Conservation (phyloP, 2,113 vertebrate species). For the Sebastes schlegelii region DNA sequence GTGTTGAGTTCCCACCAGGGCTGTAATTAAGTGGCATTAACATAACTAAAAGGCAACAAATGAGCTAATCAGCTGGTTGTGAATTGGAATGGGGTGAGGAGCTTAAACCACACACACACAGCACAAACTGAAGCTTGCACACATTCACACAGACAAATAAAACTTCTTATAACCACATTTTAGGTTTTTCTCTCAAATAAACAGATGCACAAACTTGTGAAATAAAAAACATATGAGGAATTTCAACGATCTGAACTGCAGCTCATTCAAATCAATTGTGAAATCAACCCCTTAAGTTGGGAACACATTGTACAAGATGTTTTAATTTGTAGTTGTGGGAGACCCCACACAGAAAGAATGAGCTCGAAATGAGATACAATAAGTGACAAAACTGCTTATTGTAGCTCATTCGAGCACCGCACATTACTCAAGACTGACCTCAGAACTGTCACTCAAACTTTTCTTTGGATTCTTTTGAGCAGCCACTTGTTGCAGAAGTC, state of each 20-base stretch:
- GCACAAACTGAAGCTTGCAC: neutral
- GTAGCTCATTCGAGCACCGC: neutral
- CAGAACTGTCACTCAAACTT: conserved; percentile 1
- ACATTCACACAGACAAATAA: neutral
- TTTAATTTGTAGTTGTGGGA: conserved; percentile 24
- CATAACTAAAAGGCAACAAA: conserved; percentile 81
- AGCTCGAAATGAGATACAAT: too few relatives aligned
- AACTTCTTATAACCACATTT: neutral
- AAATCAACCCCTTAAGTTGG: conserved; percentile 35
- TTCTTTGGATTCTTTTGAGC: neutral
- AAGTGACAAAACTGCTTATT: neutral
- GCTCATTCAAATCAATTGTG: conserved; percentile 43
- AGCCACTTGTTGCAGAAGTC: conserved; percentile 1
- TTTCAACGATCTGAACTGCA: conserved; percentile 28
- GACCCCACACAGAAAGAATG: conserved; percentile 42
- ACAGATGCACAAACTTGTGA: neutral
- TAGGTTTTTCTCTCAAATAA: conserved; percentile 6
- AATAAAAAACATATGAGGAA: conserved; percentile 37
- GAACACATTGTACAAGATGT: conserved; percentile 35
- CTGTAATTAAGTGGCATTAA: conserved; percentile 62
- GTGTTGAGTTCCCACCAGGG: conserved; percentile 11
- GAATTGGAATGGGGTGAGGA: conserved; percentile 22
- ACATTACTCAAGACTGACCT: conserved; percentile 13
- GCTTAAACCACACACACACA: conserved; percentile 17
- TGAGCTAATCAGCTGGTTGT: conserved; percentile 54